Evolutionary conservation across 2,888 invertebrate species (phyloP).

Genomic region (Sminthurinus aureus): DNA sequence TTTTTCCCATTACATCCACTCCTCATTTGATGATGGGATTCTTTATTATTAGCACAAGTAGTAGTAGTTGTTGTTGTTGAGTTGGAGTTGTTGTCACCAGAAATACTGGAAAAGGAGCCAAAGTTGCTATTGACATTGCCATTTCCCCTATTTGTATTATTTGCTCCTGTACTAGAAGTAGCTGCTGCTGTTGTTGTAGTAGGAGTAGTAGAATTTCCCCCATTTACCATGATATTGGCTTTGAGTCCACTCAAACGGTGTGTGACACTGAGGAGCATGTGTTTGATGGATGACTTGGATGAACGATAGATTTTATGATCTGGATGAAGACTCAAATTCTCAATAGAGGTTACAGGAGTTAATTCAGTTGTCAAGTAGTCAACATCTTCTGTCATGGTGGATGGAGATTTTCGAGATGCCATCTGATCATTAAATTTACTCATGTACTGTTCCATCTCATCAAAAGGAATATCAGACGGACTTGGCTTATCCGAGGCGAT

Average conservation of each 20-base stretch:
- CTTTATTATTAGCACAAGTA: neutral
- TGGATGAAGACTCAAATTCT: constrained; percentile 72
- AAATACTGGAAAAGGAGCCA: constrained; percentile 57
- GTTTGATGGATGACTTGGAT: constrained; percentile 62
- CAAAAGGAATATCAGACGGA: constrained; percentile 72
- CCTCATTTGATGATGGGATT: constrained; percentile 13
- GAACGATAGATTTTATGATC: constrained; percentile 81
- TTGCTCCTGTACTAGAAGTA: constrained; percentile 12
- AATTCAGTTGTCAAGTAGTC: constrained; percentile 62
- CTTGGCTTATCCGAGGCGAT: constrained; percentile 73
- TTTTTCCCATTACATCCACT: constrained; percentile 17
- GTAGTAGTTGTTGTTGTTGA: neutral
- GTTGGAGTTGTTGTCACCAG: neutral
- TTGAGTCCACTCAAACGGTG: constrained; percentile 57
- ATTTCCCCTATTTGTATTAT: constrained; percentile 29
- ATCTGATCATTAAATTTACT: constrained; percentile 59
- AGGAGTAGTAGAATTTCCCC: constrained; percentile 29
- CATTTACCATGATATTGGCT: constrained; percentile 50
- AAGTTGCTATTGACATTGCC: constrained; percentile 42
- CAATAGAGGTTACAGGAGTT: constrained; percentile 65
- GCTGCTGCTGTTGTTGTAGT: constrained; percentile 22
- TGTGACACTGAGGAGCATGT: constrained; percentile 61
- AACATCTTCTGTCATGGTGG: constrained; percentile 61
- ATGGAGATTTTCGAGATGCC: constrained; percentile 57
- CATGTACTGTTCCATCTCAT: constrained; percentile 68